Evolutionary conservation across 2,113 vertebrate species (phyloP).

Genomic region (Thalassoma bifasciatum): DNA sequence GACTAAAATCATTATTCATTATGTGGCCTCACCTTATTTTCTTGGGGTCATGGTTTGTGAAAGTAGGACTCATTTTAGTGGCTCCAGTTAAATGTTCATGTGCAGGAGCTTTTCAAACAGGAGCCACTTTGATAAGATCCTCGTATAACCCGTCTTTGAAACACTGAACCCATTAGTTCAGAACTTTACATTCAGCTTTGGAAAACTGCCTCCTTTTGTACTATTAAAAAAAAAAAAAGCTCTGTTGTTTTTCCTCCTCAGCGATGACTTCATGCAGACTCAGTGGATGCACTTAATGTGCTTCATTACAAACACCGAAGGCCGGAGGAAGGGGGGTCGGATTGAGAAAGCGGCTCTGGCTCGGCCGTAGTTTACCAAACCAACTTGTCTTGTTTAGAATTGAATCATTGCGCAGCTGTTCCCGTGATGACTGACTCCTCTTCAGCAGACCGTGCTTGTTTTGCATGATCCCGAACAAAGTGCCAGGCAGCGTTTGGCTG

Average conservation of each 20-base stretch:
- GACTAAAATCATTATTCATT: too few relatives aligned
- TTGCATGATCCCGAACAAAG: slow-evolving; percentile 63
- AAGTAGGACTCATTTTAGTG: too few relatives aligned
- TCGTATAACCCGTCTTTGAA: too few relatives aligned
- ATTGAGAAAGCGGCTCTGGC: slow-evolving; percentile 60
- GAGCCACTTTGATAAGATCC: too few relatives aligned
- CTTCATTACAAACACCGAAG: slow-evolving; percentile 52
- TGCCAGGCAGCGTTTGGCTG: slow-evolving; percentile 78
- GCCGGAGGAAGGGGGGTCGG: slow-evolving; percentile 18
- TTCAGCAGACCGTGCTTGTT: slow-evolving; percentile 59
- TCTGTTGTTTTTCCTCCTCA: slow-evolving; percentile 46
- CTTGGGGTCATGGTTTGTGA: too few relatives aligned
- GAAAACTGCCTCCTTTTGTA: neutral
- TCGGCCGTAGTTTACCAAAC: slow-evolving; percentile 56
- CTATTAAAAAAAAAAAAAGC: neutral
- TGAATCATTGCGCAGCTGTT: slow-evolving; percentile 66
- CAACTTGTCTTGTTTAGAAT: slow-evolving; percentile 63
- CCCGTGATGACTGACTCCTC: slow-evolving; percentile 46
- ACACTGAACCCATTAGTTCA: too few relatives aligned
- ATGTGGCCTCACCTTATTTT: too few relatives aligned
- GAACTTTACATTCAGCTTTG: neutral
- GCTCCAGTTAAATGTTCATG: too few relatives aligned
- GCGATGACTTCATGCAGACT: slow-evolving; percentile 54
- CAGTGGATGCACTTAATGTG: slow-evolving; percentile 54
- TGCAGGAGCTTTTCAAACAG: too few relatives aligned